A percentile compares a stretch with the other conserved stretches of the same genome.
Conservation (phyloP, 2,888 invertebrate species). For the Rhorus exstirpatorius region DNA sequence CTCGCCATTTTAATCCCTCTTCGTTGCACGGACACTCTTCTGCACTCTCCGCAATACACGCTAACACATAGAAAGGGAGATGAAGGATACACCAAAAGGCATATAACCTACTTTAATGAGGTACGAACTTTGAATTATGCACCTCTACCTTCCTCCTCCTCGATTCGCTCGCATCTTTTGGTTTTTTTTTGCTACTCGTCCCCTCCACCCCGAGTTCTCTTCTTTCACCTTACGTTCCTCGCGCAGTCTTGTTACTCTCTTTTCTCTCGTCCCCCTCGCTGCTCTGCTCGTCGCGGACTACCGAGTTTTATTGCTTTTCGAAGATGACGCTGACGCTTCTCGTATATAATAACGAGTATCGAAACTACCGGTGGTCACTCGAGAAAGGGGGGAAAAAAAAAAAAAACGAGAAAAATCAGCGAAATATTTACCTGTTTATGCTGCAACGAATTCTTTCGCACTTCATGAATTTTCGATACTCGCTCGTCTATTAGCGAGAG, state of each 20-base stretch:
- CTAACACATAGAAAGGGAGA: slow-evolving; percentile 36
- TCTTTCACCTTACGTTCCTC: not conserved
- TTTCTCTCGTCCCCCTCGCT: slow-evolving; percentile 3
- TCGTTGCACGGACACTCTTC: slow-evolving; percentile 54
- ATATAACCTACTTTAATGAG: slow-evolving; percentile 82
- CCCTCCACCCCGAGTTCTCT: slow-evolving; percentile 1
- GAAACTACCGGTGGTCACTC: not conserved
- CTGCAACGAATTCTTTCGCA: slow-evolving; percentile 16
- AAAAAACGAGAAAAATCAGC: no score
- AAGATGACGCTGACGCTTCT: slow-evolving; percentile 36
- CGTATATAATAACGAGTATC: slow-evolving; percentile 48
- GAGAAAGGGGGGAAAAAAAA: not conserved
- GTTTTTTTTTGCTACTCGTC: slow-evolving; percentile 31
- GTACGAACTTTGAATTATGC: slow-evolving; percentile 83
- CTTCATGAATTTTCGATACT: slow-evolving; percentile 6
- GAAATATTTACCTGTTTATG: no score
- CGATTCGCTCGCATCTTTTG: slow-evolving; percentile 56
- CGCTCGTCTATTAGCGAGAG: slow-evolving; percentile 37
- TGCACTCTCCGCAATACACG: slow-evolving; percentile 33
- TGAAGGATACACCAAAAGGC: slow-evolving; percentile 68
- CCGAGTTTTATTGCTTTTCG: slow-evolving; percentile 46
- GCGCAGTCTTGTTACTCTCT: slow-evolving; percentile 16
- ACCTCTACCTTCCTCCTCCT: slow-evolving; percentile 72
- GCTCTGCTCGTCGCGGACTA: not conserved
- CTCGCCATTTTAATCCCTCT: slow-evolving; percentile 78